These are phyloP conservation scores for Lottia scabra DNA, from an alignment of 2,888 invertebrate species.

Conservation along the genomic window DNA sequence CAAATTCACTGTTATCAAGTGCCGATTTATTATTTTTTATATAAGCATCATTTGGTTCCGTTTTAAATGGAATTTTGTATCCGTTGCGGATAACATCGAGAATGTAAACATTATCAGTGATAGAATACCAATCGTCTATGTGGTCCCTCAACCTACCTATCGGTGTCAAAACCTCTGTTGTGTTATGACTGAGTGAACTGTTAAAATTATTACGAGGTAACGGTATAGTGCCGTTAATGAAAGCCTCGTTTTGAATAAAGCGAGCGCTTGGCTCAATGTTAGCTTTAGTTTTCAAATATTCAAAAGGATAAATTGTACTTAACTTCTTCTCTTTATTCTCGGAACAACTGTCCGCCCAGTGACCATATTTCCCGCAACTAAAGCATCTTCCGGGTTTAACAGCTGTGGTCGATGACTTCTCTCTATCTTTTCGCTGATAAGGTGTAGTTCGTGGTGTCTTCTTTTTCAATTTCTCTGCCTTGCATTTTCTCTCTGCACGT, in stretches of 20 bases:
- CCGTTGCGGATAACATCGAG: neutral
- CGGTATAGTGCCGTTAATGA: neutral
- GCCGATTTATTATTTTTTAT: neutral
- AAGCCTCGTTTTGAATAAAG: too few relatives aligned
- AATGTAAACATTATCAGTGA: neutral
- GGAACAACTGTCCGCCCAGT: slow-evolving; percentile 3
- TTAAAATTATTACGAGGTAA: neutral
- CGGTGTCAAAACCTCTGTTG: neutral
- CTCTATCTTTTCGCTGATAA: neutral
- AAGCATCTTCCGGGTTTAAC: slow-evolving; percentile 4
- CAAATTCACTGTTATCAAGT: neutral
- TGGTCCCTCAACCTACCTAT: neutral
- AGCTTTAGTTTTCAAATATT: too few relatives aligned
- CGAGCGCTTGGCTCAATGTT: too few relatives aligned
- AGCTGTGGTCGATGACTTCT: neutral
- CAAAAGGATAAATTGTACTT: too few relatives aligned
- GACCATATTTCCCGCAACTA: neutral
- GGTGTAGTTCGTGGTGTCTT: too few relatives aligned
- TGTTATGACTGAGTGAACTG: too few relatives aligned
- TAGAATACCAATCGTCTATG: neutral
- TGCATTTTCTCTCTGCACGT: neutral
- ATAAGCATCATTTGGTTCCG: neutral
- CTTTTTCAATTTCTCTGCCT: neutral
- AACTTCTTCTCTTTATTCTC: neutral
- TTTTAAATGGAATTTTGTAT: neutral